A percentile compares a stretch with the other conserved stretches of the same genome.
phyloP scores from a whole-genome alignment of 1,140 invertebrate species.

The Hermetia illucens region DNA sequence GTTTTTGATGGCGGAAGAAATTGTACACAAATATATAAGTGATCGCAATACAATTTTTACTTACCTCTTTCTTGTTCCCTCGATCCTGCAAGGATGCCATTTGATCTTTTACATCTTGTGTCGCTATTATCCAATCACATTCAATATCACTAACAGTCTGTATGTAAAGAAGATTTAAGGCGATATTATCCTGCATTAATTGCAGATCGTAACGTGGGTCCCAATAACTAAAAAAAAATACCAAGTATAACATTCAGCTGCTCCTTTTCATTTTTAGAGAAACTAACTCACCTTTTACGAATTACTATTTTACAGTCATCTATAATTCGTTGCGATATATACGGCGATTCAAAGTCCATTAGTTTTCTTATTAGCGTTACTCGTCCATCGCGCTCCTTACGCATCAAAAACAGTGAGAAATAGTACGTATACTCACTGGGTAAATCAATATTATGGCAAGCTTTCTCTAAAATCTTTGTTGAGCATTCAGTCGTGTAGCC shows the following conservation, averaged over 20 bases:
- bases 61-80: constrained; percentile 69
- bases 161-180: constrained; percentile 74
- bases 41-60: constrained; percentile 2
- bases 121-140: constrained; percentile 65
- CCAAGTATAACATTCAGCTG: constrained; percentile 8
- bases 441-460: constrained; percentile 60
- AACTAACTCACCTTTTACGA: constrained; percentile 48
- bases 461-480: constrained; percentile 63
- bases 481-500: constrained; percentile 71
- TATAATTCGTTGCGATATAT: constrained; percentile 64
- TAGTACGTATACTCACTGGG: constrained; percentile 63
- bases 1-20: too few relatives aligned
- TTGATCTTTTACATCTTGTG: constrained; percentile 51
- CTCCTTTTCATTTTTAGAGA: constrained; percentile 3
- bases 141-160: constrained; percentile 79
- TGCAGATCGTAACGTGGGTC: constrained; percentile 69
- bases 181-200: constrained; percentile 62
- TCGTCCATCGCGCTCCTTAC: constrained; percentile 57
- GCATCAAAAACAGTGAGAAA: constrained; percentile 78
- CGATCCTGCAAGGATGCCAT: constrained; percentile 54
- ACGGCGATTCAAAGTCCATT: constrained; percentile 93
- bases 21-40: constrained; percentile 1
- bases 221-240: constrained; percentile 62
- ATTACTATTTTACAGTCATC: constrained; percentile 52
- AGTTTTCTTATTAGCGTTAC: constrained; percentile 68